A percentile compares a stretch with the other conserved stretches of the same genome.
Conservation (phyloP, 2,113 vertebrate species). For the Choloepus hoffmanni region DNA sequence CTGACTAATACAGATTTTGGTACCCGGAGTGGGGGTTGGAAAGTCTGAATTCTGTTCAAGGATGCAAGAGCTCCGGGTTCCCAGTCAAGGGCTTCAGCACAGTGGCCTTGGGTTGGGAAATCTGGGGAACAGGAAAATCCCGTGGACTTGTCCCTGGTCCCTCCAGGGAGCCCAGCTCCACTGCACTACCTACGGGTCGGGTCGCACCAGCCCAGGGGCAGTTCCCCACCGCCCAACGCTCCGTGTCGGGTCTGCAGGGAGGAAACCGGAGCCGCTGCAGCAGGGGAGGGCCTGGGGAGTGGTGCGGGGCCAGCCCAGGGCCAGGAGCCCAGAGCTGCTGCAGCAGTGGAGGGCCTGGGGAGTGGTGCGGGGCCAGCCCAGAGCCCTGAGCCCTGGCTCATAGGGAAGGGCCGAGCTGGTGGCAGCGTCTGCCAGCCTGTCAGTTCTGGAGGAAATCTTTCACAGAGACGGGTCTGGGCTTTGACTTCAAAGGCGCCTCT, state of each 20-base stretch:
- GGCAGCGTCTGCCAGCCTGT: slow-evolving; percentile 64
- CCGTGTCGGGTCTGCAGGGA: background rate
- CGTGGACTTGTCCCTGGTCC: fast-evolving
- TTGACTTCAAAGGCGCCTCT: slow-evolving; percentile 71
- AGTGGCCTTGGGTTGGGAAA: background rate
- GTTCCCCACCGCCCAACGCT: background rate
- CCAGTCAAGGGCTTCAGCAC: background rate
- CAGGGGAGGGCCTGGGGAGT: background rate
- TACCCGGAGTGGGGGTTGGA: too few relatives aligned
- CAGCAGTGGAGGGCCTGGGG: background rate
- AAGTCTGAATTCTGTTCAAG: background rate
- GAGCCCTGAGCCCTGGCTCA: background rate
- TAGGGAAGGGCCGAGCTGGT: background rate
- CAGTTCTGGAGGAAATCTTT: slow-evolving; percentile 68
- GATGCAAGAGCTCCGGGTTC: background rate
- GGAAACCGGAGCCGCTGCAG: background rate
- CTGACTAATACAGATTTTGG: too few relatives aligned
- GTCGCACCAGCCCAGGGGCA: background rate
- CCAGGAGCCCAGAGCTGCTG: background rate
- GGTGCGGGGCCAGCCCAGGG: background rate
- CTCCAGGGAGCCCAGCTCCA: background rate
- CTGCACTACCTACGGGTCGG: fast-evolving
- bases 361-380: background rate
- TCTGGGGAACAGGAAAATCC: background rate
- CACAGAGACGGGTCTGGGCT: slow-evolving; percentile 67